Conservation (phyloP, 2,888 invertebrate species). For the Schizotus pectinicornis region DNA sequence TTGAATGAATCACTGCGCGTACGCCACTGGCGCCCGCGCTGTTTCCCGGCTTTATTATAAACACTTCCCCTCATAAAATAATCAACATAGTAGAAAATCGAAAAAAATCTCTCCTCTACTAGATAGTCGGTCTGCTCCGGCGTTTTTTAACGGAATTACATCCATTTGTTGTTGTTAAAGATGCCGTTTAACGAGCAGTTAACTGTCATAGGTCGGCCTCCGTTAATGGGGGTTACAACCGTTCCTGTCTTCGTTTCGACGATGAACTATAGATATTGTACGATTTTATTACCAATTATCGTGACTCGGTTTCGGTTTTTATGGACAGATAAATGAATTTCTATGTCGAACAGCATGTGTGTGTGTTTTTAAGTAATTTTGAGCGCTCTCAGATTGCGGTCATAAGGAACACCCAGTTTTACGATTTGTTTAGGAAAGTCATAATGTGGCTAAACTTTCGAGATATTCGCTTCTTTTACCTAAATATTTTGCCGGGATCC, state of each 20-base stretch:
- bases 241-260: constrained; percentile 25
- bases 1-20: neutral
- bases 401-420: constrained; percentile 1
- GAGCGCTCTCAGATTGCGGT: no score
- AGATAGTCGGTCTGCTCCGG: no score
- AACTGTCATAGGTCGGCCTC: constrained; percentile 43
- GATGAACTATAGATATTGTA: constrained; percentile 28
- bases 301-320: constrained; percentile 16
- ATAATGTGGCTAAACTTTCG: neutral
- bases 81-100: constrained; percentile 31
- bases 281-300: constrained; percentile 28
- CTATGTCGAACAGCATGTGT: no score
- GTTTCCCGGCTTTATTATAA: constrained; percentile 36
- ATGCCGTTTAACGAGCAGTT: constrained; percentile 44
- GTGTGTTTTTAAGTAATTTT: no score
- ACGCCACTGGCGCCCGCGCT: constrained; percentile 34
- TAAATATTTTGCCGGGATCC: no score
- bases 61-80: constrained; percentile 38
- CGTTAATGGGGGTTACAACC: constrained; percentile 32
- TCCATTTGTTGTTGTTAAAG: constrained; percentile 34
- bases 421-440: constrained; percentile 21
- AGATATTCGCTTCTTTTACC: no score
- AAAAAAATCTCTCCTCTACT: no score
- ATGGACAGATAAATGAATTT: constrained; percentile 14
- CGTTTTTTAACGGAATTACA: constrained; percentile 29